These are phyloP conservation scores for Aethes cnicana DNA, from an alignment of 2,888 invertebrate genomes.

Conservation along the genomic window DNA sequence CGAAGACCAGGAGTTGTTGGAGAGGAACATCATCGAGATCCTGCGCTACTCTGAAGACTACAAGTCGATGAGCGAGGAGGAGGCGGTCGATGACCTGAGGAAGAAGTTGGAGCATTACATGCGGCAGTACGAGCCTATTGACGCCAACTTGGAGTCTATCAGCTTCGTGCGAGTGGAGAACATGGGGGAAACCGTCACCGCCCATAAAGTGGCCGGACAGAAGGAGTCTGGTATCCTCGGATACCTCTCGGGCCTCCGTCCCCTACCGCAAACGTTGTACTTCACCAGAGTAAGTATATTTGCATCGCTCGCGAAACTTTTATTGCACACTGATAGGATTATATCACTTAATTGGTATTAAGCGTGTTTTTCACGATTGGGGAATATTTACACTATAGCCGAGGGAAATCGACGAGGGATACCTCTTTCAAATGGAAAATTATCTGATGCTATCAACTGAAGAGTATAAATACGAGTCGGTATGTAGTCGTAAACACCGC, in stretches of 20 bases:
- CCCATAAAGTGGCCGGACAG: constrained; percentile 88
- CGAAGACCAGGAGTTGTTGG: constrained; percentile 85
- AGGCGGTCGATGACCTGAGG: constrained; percentile 90
- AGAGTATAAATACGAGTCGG: too few relatives aligned
- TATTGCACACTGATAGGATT: constrained; percentile 3
- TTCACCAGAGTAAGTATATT: constrained; percentile 89
- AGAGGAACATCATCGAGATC: constrained; percentile 85
- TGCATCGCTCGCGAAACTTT: constrained; percentile 1
- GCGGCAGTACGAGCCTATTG: constrained; percentile 90
- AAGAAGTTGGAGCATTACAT: constrained; percentile 93
- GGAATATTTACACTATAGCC: constrained; percentile 13
- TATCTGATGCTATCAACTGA: constrained; percentile 7
- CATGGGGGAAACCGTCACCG: constrained; percentile 86
- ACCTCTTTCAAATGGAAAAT: constrained; percentile 12
- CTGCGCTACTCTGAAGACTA: constrained; percentile 94
- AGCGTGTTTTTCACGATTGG: constrained; percentile 42
- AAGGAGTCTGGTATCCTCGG: constrained; percentile 93
- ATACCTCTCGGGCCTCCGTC: constrained; percentile 93
- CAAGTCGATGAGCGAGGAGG: constrained; percentile 88
- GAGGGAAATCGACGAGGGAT: neutral
- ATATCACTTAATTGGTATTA: constrained; percentile 31
- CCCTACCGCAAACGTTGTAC: constrained; percentile 92
- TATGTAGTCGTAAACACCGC: constrained; percentile 11
- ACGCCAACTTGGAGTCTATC: constrained; percentile 81
- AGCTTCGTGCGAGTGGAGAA: constrained; percentile 76